These are phyloP conservation scores for Tachycineta bicolor DNA, from an alignment of 2,113 vertebrate genomes.

Conservation along the genomic window DNA sequence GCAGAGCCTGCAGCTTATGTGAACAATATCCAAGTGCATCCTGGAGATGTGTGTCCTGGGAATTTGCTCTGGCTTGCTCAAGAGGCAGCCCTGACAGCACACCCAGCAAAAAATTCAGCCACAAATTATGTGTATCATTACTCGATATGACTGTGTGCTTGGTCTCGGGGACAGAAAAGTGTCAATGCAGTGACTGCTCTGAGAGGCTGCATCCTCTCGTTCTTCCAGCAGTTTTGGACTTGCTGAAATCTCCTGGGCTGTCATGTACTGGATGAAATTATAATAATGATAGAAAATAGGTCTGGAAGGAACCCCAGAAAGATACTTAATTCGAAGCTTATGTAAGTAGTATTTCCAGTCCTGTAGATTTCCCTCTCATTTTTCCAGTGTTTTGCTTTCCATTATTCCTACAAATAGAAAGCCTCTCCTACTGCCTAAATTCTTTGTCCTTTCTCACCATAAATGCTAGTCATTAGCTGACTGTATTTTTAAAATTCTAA, in stretches of 20 bases:
- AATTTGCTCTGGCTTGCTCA: neutral
- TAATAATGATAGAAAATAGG: neutral
- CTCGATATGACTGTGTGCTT: neutral
- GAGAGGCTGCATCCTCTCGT: neutral
- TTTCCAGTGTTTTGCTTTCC: neutral
- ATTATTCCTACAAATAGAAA: neutral
- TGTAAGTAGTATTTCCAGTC: neutral
- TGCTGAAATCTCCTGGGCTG: neutral
- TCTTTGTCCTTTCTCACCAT: neutral
- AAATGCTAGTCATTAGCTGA: neutral
- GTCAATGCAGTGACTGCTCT: neutral
- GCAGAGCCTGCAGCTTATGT: neutral
- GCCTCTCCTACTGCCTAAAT: neutral
- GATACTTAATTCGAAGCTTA: neutral
- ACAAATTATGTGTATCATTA: neutral
- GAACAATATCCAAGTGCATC: neutral
- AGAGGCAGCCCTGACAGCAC: neutral
- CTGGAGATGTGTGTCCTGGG: neutral
- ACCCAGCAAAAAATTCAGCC: neutral
- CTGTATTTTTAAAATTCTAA: neutral
- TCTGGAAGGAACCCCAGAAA: neutral
- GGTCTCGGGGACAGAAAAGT: neutral
- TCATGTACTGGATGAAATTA: neutral
- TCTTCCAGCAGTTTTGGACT: neutral
- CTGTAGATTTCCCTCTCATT: neutral